Conservation (phyloP, 2,888 invertebrate species). For the Leptopilina drosophilae region DNA sequence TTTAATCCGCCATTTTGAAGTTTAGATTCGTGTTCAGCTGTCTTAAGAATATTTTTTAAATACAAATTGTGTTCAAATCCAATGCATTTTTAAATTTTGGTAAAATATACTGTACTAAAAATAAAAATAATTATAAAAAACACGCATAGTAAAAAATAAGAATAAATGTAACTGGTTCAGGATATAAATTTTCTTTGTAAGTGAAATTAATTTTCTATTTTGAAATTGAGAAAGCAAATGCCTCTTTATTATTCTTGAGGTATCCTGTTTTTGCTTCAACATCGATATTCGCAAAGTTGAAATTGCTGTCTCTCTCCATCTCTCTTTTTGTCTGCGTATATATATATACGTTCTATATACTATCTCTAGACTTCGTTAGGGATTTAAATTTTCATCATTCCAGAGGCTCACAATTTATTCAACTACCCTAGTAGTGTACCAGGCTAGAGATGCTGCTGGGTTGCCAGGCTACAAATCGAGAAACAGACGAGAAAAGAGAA, state of each 20-base stretch:
- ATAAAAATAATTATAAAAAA: too few species aligned
- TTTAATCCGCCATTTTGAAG: too few species aligned
- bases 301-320: neutral
- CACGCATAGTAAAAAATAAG: too few species aligned
- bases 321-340: neutral
- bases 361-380: neutral
- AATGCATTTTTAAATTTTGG: too few species aligned
- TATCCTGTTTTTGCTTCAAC: constrained; percentile 1
- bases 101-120: too few species aligned
- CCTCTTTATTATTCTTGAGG: neutral
- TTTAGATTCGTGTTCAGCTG: too few species aligned
- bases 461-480: constrained; percentile 21
- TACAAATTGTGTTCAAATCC: too few species aligned
- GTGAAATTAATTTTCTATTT: too few species aligned
- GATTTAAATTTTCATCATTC: constrained; percentile 25
- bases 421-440: constrained; percentile 25
- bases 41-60: too few species aligned
- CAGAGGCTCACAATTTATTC: constrained; percentile 15
- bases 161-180: too few species aligned
- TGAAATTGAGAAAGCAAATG: neutral
- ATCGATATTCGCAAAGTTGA: neutral
- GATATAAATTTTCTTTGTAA: too few species aligned
- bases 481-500: constrained; percentile 22
- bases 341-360: neutral
- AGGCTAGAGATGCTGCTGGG: constrained; percentile 23